phyloP scores from a whole-genome alignment of 2,797 vertebrate genomes.

The Sternotherus odoratus region DNA sequence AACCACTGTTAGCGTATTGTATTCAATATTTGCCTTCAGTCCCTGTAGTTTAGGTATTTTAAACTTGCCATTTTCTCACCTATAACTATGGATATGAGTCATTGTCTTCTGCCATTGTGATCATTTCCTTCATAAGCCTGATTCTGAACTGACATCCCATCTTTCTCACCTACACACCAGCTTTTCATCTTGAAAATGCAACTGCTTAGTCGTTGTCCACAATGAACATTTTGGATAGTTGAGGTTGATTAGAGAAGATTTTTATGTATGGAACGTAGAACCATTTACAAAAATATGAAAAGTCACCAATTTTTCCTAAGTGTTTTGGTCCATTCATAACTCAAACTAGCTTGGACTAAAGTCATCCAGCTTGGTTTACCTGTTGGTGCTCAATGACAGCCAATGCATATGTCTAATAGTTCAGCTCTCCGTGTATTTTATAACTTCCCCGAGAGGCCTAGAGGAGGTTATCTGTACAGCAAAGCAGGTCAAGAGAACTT shows the following conservation, averaged over 20 bases:
- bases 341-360: constrained; percentile 15
- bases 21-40: constrained; percentile 52
- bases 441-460: constrained; percentile 22
- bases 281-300: neutral
- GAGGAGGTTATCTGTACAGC: neutral
- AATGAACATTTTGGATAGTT: constrained; percentile 17
- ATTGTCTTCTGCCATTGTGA: neutral
- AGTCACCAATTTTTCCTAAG: neutral
- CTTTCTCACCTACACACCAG: neutral
- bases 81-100: constrained; percentile 51
- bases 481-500: neutral
- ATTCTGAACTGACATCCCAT: neutral
- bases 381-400: neutral
- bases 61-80: constrained; percentile 55
- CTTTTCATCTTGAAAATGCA: neutral
- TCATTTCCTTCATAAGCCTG: neutral
- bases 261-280: neutral
- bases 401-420: constrained; percentile 1
- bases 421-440: neutral
- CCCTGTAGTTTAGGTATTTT: constrained; percentile 65
- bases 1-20: constrained; percentile 63
- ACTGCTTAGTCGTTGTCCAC: neutral
- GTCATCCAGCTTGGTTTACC: constrained; percentile 24
- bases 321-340: constrained; percentile 23
- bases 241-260: neutral